Conservation (phyloP, 2,797 vertebrate species). For the Cyclura pinguis region DNA sequence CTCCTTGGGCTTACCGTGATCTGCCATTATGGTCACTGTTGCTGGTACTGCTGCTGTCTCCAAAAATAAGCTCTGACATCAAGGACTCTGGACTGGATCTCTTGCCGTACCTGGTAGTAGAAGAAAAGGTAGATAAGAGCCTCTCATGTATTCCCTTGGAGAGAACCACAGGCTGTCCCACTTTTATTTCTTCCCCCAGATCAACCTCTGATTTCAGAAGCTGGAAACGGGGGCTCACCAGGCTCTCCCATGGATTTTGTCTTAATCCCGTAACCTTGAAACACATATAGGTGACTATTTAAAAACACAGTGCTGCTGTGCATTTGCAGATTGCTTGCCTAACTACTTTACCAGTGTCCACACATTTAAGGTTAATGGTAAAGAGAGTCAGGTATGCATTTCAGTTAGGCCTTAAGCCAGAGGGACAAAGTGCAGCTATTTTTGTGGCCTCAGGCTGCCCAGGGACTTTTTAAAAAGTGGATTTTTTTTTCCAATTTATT, state of each 20-base stretch:
- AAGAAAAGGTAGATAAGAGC: neutral
- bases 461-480: no score
- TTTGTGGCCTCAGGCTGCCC: no score
- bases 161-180: neutral
- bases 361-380: neutral
- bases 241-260: no score
- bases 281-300: neutral
- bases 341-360: no score
- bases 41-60: conserved; percentile 65
- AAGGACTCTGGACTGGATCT: conserved; percentile 81
- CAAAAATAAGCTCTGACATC: conserved; percentile 82
- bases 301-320: neutral
- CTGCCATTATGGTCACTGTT: conserved; percentile 77
- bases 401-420: neutral
- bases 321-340: neutral
- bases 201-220: neutral
- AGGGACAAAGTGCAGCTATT: no score
- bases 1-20: conserved; percentile 80
- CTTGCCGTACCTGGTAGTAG: conserved; percentile 84
- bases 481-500: no score
- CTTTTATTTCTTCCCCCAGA: neutral
- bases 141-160: neutral
- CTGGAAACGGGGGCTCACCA: neutral
- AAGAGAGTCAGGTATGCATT: neutral
- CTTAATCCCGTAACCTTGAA: neutral